Percentiles rank a stretch among this genome's conserved stretches.
phyloP scores from a whole-genome alignment of 2,797 vertebrate species.

The Loriculus beryllinus region DNA sequence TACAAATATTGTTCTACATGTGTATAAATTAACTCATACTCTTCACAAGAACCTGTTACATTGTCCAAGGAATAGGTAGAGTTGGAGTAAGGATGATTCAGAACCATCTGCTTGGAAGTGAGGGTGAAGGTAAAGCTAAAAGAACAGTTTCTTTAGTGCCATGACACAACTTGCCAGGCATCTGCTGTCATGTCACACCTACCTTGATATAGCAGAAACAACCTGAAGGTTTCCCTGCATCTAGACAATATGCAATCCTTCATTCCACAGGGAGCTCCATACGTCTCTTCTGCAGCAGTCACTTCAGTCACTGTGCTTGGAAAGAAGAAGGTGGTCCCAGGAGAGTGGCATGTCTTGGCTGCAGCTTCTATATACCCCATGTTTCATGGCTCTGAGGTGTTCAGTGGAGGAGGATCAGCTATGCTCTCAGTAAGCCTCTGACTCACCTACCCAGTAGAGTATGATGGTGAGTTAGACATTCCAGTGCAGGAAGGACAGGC shows the following conservation, averaged over 20 bases:
- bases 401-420: not conserved
- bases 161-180: not conserved
- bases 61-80: not conserved
- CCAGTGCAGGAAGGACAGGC: not conserved
- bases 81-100: not conserved
- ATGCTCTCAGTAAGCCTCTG: not conserved
- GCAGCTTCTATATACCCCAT: not conserved
- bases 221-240: not conserved
- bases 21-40: not conserved
- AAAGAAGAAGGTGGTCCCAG: not conserved
- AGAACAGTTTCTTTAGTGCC: not conserved
- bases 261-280: accelerated
- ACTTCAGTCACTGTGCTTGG: not conserved
- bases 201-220: accelerated
- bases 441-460: not conserved
- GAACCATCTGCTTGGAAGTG: not conserved
- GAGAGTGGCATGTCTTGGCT: not conserved
- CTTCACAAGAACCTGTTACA: not conserved
- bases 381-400: not conserved
- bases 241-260: not conserved
- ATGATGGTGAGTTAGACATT: not conserved
- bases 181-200: not conserved
- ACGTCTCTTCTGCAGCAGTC: not conserved
- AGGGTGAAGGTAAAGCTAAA: not conserved
- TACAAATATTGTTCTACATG: not conserved